Evolutionary conservation across 2,888 invertebrate species (phyloP).

Genomic region (Agrochola litura): DNA sequence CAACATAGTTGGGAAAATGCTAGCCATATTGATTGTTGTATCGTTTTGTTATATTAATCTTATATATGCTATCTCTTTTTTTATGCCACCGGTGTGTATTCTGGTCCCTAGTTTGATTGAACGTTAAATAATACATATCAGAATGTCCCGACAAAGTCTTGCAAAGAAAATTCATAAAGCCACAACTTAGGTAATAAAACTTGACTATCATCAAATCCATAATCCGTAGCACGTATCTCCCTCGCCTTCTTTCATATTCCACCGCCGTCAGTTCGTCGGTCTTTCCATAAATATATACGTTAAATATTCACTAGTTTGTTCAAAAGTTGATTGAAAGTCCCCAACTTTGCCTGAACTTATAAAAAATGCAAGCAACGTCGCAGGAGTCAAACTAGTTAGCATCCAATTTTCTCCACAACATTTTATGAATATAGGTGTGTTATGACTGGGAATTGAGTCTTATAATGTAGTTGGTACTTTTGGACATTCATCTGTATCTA

Average conservation of each 20-base stretch:
- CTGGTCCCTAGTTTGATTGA: not conserved
- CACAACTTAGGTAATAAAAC: not conserved
- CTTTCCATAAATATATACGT: constrained; percentile 50
- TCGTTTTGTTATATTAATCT: too few relatives aligned
- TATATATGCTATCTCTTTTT: not conserved
- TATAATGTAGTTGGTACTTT: too few relatives aligned
- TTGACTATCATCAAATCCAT: not conserved
- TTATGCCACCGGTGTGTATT: not conserved
- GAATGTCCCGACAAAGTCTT: not conserved
- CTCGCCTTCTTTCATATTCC: constrained; percentile 27
- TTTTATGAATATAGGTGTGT: constrained; percentile 8
- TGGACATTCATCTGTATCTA: too few relatives aligned
- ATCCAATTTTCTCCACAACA: constrained; percentile 48
- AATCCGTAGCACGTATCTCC: constrained; percentile 11
- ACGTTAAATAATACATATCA: not conserved
- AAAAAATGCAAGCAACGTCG: constrained; percentile 63
- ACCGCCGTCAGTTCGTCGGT: constrained; percentile 37
- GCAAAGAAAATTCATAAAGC: not conserved
- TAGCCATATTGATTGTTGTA: too few relatives aligned
- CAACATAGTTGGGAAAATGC: too few relatives aligned
- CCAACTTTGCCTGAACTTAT: constrained; percentile 59
- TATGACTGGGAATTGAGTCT: too few relatives aligned
- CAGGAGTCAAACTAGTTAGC: constrained; percentile 59
- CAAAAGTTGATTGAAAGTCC: constrained; percentile 62
- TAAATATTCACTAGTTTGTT: constrained; percentile 62